A percentile compares a stretch with the other conserved stretches of the same genome.
Conservation (phyloP, 2,797 vertebrate species). For the Sebastes flavidus region DNA sequence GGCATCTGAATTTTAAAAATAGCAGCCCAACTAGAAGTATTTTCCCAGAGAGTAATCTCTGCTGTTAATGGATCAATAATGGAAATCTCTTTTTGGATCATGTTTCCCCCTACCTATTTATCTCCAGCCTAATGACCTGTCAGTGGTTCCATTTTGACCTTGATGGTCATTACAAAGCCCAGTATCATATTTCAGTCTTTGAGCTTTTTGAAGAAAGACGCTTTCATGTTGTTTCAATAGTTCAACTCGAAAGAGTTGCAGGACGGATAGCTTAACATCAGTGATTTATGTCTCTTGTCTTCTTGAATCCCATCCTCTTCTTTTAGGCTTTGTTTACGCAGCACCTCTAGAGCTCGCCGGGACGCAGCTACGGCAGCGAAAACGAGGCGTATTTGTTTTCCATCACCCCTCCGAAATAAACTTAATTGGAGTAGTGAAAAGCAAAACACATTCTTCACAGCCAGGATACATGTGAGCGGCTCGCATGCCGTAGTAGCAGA, state of each 20-base stretch:
- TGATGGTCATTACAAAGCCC: slow-evolving; percentile 39
- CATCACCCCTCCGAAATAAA: slow-evolving; percentile 22
- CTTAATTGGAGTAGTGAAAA: slow-evolving; percentile 24
- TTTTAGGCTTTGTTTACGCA: slow-evolving; percentile 16
- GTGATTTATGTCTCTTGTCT: slow-evolving; percentile 46
- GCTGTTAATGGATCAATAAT: slow-evolving; percentile 61
- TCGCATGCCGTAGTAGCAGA: slow-evolving; percentile 17
- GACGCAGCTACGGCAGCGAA: not conserved
- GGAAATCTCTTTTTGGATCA: slow-evolving; percentile 54
- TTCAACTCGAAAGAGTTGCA: slow-evolving; percentile 42
- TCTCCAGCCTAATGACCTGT: slow-evolving; percentile 51
- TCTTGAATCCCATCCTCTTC: slow-evolving; percentile 28
- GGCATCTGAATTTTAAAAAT: slow-evolving; percentile 35
- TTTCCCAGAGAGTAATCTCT: slow-evolving; percentile 30
- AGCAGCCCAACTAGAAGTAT: slow-evolving; percentile 9
- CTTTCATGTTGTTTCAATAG: slow-evolving; percentile 64
- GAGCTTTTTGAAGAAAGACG: slow-evolving; percentile 40
- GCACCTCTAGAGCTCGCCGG: not conserved
- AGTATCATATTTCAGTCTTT: slow-evolving; percentile 57
- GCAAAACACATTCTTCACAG: slow-evolving; percentile 35
- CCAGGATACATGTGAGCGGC: not conserved
- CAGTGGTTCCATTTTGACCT: slow-evolving; percentile 39
- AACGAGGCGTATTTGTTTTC: slow-evolving; percentile 36
- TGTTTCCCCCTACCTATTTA: slow-evolving; percentile 50
- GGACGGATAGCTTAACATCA: slow-evolving; percentile 1